Evolutionary conservation across 2,888 invertebrate species (phyloP).

Genomic region (Mythimna pallens): DNA sequence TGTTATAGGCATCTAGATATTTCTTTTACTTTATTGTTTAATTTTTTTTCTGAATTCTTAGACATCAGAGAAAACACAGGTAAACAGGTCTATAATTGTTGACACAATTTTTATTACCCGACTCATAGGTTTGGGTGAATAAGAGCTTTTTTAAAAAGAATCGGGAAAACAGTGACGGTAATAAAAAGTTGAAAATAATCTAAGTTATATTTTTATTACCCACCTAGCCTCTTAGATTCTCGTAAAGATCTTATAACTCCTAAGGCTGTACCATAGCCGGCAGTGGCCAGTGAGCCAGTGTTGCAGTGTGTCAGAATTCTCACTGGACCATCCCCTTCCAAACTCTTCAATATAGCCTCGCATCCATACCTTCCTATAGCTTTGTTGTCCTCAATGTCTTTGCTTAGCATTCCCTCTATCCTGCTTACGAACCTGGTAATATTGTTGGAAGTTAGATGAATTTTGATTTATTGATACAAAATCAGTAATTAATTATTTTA

Average conservation of each 20-base stretch:
- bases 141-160: too few species aligned
- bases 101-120: too few species aligned
- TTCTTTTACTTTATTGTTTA: too few species aligned
- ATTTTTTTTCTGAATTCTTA: too few species aligned
- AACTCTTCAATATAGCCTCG: conserved; percentile 92
- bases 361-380: conserved; percentile 96
- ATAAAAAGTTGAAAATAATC: not conserved
- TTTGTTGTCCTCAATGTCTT: conserved; percentile 97
- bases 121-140: too few species aligned
- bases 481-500: not conserved
- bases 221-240: conserved; percentile 93
- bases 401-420: conserved; percentile 95
- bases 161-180: too few species aligned
- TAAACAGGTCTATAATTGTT: too few species aligned
- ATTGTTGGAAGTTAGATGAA: not conserved
- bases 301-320: conserved; percentile 98
- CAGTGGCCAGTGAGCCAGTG: conserved; percentile 99
- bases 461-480: too few species aligned
- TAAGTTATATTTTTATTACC: conserved; percentile 56
- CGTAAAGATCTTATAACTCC: conserved; percentile 97
- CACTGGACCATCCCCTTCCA: conserved; percentile 91
- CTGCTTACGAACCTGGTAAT: conserved; percentile 93
- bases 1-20: too few species aligned
- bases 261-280: conserved; percentile 98
- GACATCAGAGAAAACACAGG: too few species aligned